A percentile compares a stretch with the other conserved stretches of the same genome.
Conservation (phyloP, 1,140 invertebrate genomes). For the Drosophila pseudoobscura region DNA sequence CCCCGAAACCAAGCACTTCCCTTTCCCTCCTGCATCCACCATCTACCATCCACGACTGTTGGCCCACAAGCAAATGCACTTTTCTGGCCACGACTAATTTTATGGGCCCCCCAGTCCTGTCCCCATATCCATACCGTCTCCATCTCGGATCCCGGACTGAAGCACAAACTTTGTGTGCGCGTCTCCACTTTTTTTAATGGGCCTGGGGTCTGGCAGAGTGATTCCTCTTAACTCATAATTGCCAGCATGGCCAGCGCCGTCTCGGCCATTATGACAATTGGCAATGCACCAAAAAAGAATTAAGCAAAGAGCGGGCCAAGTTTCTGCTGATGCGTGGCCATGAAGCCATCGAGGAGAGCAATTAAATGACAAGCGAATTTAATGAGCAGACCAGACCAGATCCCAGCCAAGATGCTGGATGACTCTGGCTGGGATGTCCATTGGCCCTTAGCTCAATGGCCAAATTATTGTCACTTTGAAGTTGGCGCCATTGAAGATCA, state of each 20-base stretch:
- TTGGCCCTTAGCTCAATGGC: constrained; percentile 54
- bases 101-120: constrained; percentile 47
- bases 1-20: not conserved
- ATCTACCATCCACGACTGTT: not conserved
- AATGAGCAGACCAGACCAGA: constrained; percentile 55
- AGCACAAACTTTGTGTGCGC: constrained; percentile 67
- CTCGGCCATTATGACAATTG: constrained; percentile 77
- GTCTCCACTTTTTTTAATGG: constrained; percentile 68
- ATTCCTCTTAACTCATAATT: constrained; percentile 78
- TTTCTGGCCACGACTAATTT: constrained; percentile 76
- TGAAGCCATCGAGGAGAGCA: constrained; percentile 57
- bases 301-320: constrained; percentile 22
- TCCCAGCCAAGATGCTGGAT: too few species aligned
- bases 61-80: constrained; percentile 67
- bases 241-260: constrained; percentile 66
- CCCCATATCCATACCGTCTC: too few species aligned
- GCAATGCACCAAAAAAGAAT: constrained; percentile 58
- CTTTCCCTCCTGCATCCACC: not conserved
- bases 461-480: constrained; percentile 81
- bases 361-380: constrained; percentile 78
- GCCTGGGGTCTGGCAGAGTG: constrained; percentile 52
- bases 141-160: constrained; percentile 10
- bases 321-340: constrained; percentile 46
- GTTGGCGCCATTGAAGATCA: constrained; percentile 70
- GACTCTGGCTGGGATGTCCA: not conserved